A percentile compares a stretch with the other conserved stretches of the same genome.
Conservation (phyloP, 1,140 invertebrate species). For the Coenobita brevimanus region DNA sequence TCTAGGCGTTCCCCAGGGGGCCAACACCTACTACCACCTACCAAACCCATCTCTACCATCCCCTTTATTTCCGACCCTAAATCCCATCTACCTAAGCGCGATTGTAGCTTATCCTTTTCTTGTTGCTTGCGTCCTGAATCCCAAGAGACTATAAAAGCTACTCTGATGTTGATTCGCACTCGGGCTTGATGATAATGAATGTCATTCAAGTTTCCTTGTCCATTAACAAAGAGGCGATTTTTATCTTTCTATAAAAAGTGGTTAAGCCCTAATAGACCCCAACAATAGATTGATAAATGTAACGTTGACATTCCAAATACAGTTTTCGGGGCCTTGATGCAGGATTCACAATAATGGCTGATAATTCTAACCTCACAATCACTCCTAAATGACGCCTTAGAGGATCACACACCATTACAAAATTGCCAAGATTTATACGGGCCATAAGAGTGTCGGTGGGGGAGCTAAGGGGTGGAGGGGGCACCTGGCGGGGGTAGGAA, state of each 20-base stretch:
- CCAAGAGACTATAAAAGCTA: conserved; percentile 52
- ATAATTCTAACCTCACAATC: conserved; percentile 39
- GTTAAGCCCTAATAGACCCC: conserved; percentile 63
- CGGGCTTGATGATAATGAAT: conserved; percentile 59
- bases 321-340: conserved; percentile 1
- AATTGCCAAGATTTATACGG: conserved; percentile 52
- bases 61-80: background rate
- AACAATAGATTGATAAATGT: conserved; percentile 68
- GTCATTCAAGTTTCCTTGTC: conserved; percentile 63
- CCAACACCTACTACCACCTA: background rate
- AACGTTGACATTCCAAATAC: conserved; percentile 47
- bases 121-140: background rate
- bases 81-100: background rate
- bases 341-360: conserved; percentile 35
- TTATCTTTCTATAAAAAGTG: conserved; percentile 65
- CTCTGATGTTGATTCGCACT: conserved; percentile 63
- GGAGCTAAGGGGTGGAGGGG: no score
- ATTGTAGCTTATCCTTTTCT: background rate
- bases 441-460: conserved; percentile 48
- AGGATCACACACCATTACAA: conserved; percentile 48
- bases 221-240: conserved; percentile 67
- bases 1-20: conserved; percentile 45
- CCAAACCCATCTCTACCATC: background rate
- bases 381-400: conserved; percentile 41
- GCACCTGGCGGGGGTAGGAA: no score